A percentile compares a stretch with the other conserved stretches of the same genome.
Evolutionary conservation across 2,113 vertebrate species (phyloP).

Genomic region (Lampris incognitus): DNA sequence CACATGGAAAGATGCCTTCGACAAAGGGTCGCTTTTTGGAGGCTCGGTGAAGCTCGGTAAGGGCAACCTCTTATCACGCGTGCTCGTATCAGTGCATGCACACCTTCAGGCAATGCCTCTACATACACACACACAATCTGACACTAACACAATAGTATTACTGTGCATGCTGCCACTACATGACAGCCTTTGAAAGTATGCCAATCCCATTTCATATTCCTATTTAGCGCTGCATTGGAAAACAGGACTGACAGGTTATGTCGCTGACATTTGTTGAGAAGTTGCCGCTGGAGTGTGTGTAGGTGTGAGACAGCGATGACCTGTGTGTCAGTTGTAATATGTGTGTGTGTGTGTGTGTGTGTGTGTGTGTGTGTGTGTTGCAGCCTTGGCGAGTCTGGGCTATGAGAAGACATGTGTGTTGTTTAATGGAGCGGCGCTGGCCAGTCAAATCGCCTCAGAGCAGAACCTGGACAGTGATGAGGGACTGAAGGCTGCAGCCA

Average conservation of each 20-base stretch:
- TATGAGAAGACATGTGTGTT: conserved; percentile 98
- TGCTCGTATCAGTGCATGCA: neutral
- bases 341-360: neutral
- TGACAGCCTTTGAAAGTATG: too few relatives aligned
- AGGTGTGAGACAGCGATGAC: too few relatives aligned
- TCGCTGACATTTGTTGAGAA: neutral
- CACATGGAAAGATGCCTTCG: conserved; percentile 99
- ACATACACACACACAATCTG: neutral
- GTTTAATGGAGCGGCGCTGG: conserved; percentile 95
- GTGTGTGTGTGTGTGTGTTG: conserved; percentile 40
- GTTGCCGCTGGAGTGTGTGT: neutral
- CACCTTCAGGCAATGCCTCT: neutral
- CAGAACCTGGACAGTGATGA: conserved; percentile 98
- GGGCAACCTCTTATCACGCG: conserved; percentile 37
- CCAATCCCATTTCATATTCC: too few relatives aligned
- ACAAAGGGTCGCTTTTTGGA: conserved; percentile 98
- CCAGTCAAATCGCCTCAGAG: conserved; percentile 97
- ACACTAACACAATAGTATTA: neutral
- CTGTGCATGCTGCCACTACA: too few relatives aligned
- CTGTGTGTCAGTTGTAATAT: conserved; percentile 7
- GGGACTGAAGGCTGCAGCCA: conserved; percentile 93
- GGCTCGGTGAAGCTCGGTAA: conserved; percentile 96
- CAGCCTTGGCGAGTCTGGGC: conserved; percentile 94
- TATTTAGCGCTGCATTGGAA: neutral
- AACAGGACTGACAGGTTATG: conserved; percentile 22